Evolutionary conservation across 1,140 invertebrate species (phyloP).

Genomic region (Dufourea novaeangliae): DNA sequence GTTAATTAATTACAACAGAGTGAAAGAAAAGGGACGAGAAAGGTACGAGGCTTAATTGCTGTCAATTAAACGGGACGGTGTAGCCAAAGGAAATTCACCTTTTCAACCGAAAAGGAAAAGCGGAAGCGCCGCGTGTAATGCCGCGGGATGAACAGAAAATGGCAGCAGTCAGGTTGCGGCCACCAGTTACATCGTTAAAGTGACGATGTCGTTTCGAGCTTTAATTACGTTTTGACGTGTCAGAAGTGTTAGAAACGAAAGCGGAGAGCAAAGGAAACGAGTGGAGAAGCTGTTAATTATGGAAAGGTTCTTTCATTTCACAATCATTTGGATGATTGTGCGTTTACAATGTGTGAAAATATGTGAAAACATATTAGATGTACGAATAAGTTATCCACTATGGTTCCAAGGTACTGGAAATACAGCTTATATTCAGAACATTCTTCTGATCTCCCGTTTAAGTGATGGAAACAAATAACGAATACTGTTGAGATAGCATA

Average conservation of each 20-base stretch:
- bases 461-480: too few relatives aligned
- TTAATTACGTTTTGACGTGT: background rate
- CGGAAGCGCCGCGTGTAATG: background rate
- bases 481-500: too few relatives aligned
- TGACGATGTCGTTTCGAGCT: background rate
- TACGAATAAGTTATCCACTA: too few relatives aligned
- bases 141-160: conserved; percentile 7
- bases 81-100: conserved; percentile 16
- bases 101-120: background rate
- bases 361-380: too few relatives aligned
- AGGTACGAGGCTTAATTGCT: conserved; percentile 13
- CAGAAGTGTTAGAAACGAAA: background rate
- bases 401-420: too few relatives aligned
- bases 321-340: too few relatives aligned
- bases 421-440: too few relatives aligned
- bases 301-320: background rate
- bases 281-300: background rate
- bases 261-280: background rate
- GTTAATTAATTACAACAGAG: conserved; percentile 28
- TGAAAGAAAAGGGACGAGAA: conserved; percentile 30
- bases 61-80: conserved; percentile 19
- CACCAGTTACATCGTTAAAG: conserved; percentile 21
- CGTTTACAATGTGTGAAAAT: too few relatives aligned
- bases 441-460: too few relatives aligned
- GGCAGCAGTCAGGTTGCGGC: background rate